A percentile compares a stretch with the other conserved stretches of the same genome.
These are phyloP conservation scores for Enoplosus armatus DNA, from an alignment of 2,797 vertebrate species.

Conservation along the genomic window DNA sequence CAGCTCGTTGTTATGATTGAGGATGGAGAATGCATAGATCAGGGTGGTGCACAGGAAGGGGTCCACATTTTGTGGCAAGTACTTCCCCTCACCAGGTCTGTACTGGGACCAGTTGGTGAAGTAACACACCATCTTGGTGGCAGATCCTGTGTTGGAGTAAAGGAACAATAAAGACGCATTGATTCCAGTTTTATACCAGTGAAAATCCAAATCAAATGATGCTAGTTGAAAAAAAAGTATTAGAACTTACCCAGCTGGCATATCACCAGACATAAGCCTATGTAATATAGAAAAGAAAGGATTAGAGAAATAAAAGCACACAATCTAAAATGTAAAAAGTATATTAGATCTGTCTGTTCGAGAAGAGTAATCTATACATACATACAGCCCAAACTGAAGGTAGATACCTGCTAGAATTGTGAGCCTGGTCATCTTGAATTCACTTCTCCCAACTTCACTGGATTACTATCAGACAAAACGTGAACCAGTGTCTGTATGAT, in stretches of 20 bases:
- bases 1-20: slow-evolving; percentile 80
- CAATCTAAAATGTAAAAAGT: not conserved
- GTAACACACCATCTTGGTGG: slow-evolving; percentile 86
- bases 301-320: slow-evolving; percentile 1
- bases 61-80: slow-evolving; percentile 81
- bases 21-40: slow-evolving; percentile 88
- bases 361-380: not conserved
- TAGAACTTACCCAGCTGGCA: slow-evolving; percentile 76
- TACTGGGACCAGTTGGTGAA: slow-evolving; percentile 87
- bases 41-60: slow-evolving; percentile 88
- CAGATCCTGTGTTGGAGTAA: slow-evolving; percentile 68
- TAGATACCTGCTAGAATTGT: slow-evolving; percentile 73
- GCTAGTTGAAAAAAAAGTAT: not conserved
- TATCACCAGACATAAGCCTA: slow-evolving; percentile 59
- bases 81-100: slow-evolving; percentile 74
- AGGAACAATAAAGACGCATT: not conserved
- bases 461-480: slow-evolving; percentile 40
- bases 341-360: not conserved
- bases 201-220: not conserved
- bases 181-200: not conserved
- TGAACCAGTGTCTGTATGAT: not conserved
- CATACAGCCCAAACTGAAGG: not conserved
- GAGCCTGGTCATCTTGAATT: slow-evolving; percentile 65
- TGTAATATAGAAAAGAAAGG: slow-evolving; percentile 1
- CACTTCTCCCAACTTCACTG: slow-evolving; percentile 15